Percentiles rank a stretch among this genome's conserved stretches.
phyloP scores from a whole-genome alignment of 2,888 invertebrate species.

The Chirona hameri region DNA sequence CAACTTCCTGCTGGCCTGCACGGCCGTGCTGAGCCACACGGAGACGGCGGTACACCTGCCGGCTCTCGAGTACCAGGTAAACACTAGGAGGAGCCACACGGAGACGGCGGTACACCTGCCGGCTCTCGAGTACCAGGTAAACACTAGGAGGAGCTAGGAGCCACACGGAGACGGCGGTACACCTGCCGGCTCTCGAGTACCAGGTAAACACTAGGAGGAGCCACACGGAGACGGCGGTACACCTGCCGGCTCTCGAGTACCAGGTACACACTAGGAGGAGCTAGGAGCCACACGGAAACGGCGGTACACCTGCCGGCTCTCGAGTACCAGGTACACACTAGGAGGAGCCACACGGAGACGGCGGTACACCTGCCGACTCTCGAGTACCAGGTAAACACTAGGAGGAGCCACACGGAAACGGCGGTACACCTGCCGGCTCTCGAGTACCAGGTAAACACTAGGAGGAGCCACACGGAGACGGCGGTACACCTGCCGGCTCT shows the following conservation, averaged over 20 bases:
- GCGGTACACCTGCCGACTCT: no score
- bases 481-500: no score
- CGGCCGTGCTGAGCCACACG: conserved; percentile 76
- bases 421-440: no score
- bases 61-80: conserved; percentile 36
- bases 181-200: neutral
- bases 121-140: neutral
- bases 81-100: conserved; percentile 51
- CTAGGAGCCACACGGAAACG: conserved; percentile 52
- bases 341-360: no score
- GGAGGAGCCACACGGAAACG: no score
- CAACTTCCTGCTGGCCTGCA: conserved; percentile 77
- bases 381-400: no score
- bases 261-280: no score
- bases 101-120: neutral
- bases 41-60: conserved; percentile 37
- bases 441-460: no score
- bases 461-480: no score
- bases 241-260: neutral
- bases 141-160: no score
- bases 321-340: neutral
- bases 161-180: neutral
- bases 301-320: neutral
- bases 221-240: no score
- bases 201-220: neutral